phyloP scores from a whole-genome alignment of 2,113 vertebrate species.

The Trichechus manatus region DNA sequence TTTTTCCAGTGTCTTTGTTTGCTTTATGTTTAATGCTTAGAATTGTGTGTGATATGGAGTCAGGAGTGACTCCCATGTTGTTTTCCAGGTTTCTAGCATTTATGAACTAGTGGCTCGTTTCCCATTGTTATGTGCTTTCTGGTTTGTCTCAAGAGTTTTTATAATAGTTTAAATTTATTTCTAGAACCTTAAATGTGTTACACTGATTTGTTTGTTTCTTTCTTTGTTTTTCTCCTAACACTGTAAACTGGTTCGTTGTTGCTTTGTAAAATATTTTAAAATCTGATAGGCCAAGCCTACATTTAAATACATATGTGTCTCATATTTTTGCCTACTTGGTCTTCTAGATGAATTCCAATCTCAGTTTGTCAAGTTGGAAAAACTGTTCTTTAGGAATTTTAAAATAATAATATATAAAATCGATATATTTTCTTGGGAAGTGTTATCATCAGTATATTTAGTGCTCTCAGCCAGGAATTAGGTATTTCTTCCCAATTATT shows the following conservation, averaged over 20 bases:
- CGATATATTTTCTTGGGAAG: constrained; percentile 20
- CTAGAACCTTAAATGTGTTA: neutral
- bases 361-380: constrained; percentile 25
- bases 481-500: neutral
- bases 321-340: neutral
- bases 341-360: neutral
- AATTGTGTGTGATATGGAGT: neutral
- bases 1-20: neutral
- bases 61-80: neutral
- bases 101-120: neutral
- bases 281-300: neutral
- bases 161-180: neutral
- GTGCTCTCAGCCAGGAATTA: neutral
- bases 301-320: neutral
- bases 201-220: neutral
- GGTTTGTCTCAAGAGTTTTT: constrained; percentile 47
- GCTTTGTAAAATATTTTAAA: constrained; percentile 32
- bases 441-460: neutral
- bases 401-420: neutral
- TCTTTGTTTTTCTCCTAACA: neutral
- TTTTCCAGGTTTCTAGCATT: neutral
- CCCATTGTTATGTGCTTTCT: neutral
- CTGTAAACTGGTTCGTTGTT: neutral
- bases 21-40: neutral
- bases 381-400: neutral